Conservation (phyloP, 2,797 vertebrate genomes). For the Dendrocincla fuliginosa region DNA sequence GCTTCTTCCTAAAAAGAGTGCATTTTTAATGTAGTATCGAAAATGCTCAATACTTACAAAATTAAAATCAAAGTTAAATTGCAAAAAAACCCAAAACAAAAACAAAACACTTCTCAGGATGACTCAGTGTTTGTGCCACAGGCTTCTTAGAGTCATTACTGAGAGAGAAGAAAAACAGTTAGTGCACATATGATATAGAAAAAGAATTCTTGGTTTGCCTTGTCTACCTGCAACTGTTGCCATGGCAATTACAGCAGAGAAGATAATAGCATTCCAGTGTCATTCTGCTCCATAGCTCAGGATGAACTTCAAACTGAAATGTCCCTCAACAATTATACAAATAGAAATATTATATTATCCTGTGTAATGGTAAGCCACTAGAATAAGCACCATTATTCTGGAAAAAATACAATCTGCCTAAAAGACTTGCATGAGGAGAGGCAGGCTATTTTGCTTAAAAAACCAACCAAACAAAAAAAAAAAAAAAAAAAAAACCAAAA, state of each 20-base stretch:
- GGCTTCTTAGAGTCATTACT: background rate
- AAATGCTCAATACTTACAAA: background rate
- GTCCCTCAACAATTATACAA: conserved; percentile 9
- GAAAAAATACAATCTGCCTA: background rate
- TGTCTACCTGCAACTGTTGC: conserved; percentile 63
- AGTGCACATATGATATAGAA: background rate
- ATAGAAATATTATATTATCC: background rate
- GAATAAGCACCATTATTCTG: background rate
- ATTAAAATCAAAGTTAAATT: background rate
- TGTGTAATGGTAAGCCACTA: background rate
- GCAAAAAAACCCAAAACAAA: background rate
- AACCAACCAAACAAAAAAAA: too few species aligned
- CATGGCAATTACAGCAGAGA: conserved; percentile 53
- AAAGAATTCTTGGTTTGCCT: conserved; percentile 9
- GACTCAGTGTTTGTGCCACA: background rate
- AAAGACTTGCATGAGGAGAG: background rate
- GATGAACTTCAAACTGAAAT: conserved; percentile 13
- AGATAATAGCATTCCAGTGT: conserved; percentile 33
- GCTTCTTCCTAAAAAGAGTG: background rate
- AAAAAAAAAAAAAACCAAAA: background rate
- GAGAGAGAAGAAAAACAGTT: background rate
- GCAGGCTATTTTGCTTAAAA: background rate
- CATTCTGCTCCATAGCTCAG: background rate
- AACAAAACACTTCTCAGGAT: background rate
- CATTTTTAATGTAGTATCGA: background rate